Base-by-base conservation (phyloP, 2,797 vertebrate genomes). In the Champsocephalus gunnari region DNA sequence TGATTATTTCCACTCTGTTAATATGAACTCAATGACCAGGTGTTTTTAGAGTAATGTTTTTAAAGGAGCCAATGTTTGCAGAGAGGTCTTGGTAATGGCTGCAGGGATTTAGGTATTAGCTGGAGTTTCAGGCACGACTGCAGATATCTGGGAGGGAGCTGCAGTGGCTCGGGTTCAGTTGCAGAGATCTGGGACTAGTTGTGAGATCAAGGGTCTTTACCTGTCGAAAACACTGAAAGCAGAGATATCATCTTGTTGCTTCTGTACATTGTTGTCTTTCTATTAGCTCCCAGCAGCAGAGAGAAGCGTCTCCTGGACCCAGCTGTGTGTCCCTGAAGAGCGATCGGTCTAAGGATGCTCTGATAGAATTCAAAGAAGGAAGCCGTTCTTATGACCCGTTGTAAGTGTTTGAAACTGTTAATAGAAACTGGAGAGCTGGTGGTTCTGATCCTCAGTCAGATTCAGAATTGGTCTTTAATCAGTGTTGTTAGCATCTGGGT, bases 171-270 rank as follows among this genome's bases (percentile, higher is more conserved):
- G 24, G 3, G 24, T 28, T 28, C 3, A 28, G 24, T 28, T 28
- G 24, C 24, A 28, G 3, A 28, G 24, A 28, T 28, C 24, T 28
- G 24, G 24, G 3, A 28, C 24, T 28, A 28, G 24, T 3, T 28
- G 24, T 28, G 24, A 28, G 24, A 28, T 28, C 24, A 28, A 28
- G 24, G 24, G 24, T 28, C 24, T 28, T 28, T 28, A 28, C 3
- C 24, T 3, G 24, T 28, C 24, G 24, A 28, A 28, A 51, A 9
- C n/a, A 5, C 9, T 6, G 0, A 51, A 51, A 1, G 0, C n/a
- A 51, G 11, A 12, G 11, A 12, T 17, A 0, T 14, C 17, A 0
- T 0, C 16, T 17, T 48, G 0, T 17, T 16, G 7, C 0, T 17
- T 48, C 16, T 8, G 16, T 1, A 48, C 19, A 2, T 51, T 28